A percentile compares a stretch with the other conserved stretches of the same genome.
phyloP scores from a whole-genome alignment of 2,888 invertebrate genomes.

The Dusona sp. region DNA sequence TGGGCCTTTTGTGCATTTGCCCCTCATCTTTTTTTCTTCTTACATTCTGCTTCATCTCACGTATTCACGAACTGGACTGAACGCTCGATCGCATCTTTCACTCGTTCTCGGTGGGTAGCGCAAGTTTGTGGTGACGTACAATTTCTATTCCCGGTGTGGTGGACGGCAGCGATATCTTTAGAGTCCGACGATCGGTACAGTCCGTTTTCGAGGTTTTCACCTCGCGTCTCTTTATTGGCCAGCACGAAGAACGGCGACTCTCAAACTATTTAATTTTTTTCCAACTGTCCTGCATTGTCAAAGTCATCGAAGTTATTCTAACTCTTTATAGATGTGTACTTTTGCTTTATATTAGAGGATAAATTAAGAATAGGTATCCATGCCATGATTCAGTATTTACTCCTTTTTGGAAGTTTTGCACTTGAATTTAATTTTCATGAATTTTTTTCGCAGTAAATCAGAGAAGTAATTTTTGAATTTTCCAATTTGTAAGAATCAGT shows the following conservation, averaged over 20 bases:
- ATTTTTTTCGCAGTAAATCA: neutral
- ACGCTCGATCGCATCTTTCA: constrained; percentile 43
- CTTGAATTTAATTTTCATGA: neutral
- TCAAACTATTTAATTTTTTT: constrained; percentile 1
- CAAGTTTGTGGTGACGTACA: constrained; percentile 78
- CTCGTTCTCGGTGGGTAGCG: constrained; percentile 41
- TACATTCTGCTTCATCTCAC: constrained; percentile 28
- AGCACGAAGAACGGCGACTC: constrained; percentile 15
- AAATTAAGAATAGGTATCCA: neutral
- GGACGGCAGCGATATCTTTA: constrained; percentile 83
- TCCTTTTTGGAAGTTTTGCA: neutral
- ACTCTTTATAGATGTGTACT: neutral
- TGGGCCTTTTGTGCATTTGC: neutral
- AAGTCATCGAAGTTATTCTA: constrained; percentile 28
- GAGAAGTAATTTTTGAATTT: neutral
- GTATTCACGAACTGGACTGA: constrained; percentile 47
- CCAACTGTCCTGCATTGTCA: constrained; percentile 21
- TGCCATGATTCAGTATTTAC: neutral
- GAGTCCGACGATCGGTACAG: constrained; percentile 78
- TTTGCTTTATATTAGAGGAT: neutral
- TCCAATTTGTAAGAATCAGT: too few species aligned
- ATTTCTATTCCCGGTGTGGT: constrained; percentile 80
- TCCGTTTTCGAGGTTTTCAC: constrained; percentile 74
- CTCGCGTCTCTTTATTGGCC: constrained; percentile 58
- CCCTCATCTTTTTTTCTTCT: constrained; percentile 4